These are phyloP conservation scores for Coregonus sp. DNA, from an alignment of 2,797 vertebrate species.

Conservation along the genomic window DNA sequence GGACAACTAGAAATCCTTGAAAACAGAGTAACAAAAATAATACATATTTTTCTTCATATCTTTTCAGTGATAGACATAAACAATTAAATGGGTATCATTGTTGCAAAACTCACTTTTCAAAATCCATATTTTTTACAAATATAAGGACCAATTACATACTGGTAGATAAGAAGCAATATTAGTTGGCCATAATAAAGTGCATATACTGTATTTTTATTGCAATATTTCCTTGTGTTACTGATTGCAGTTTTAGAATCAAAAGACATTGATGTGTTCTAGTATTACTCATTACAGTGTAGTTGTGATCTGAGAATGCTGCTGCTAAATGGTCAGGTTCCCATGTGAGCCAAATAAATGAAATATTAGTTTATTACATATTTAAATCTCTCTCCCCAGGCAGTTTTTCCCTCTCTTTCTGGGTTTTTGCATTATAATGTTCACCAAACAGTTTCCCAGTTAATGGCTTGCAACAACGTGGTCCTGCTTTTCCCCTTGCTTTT, in stretches of 20 bases:
- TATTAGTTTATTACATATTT: constrained; percentile 82
- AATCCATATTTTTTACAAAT: too few relatives aligned
- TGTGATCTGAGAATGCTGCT: constrained; percentile 68
- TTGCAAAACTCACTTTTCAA: neutral
- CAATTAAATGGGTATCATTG: neutral
- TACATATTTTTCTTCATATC: constrained; percentile 29
- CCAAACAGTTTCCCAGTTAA: constrained; percentile 77
- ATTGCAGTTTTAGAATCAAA: too few relatives aligned
- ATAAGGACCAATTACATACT: neutral
- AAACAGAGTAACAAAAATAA: constrained; percentile 42
- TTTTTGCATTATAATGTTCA: constrained; percentile 77
- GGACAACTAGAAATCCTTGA: constrained; percentile 57
- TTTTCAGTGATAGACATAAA: neutral
- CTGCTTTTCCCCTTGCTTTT: constrained; percentile 60
- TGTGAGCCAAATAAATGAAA: constrained; percentile 79
- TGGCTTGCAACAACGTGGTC: constrained; percentile 74
- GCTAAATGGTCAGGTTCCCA: constrained; percentile 80
- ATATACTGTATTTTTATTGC: constrained; percentile 62
- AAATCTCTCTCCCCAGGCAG: constrained; percentile 76
- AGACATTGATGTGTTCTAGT: constrained; percentile 62
- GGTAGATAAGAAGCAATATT: neutral
- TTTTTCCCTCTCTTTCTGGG: constrained; percentile 61
- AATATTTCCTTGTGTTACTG: too few relatives aligned
- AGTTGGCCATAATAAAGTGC: neutral
- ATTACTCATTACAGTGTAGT: constrained; percentile 71